These are phyloP conservation scores for Nasonia giraulti DNA, from an alignment of 1,140 invertebrate species.

Conservation along the genomic window DNA sequence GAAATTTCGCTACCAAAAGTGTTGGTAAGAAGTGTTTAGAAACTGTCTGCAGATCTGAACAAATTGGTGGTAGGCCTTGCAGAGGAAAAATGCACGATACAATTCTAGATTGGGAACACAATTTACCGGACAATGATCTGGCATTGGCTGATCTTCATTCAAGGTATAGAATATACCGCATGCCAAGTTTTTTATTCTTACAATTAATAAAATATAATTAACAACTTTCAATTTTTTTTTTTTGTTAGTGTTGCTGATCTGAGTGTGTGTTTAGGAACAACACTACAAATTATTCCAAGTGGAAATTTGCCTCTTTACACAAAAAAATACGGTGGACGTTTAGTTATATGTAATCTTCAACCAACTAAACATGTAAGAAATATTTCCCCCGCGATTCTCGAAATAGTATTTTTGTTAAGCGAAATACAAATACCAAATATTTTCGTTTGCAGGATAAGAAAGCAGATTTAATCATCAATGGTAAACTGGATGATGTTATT, in stretches of 20 bases:
- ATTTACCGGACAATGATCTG: constrained; percentile 92
- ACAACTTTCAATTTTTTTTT: constrained; percentile 24
- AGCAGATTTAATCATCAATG: constrained; percentile 91
- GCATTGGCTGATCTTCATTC: constrained; percentile 91
- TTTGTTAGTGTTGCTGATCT: constrained; percentile 88
- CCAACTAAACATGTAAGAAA: constrained; percentile 93
- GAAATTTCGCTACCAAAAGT: constrained; percentile 85
- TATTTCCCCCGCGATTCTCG: background rate
- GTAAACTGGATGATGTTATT: constrained; percentile 92
- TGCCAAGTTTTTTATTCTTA: background rate
- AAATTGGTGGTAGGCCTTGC: constrained; percentile 81
- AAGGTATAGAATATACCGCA: constrained; percentile 76
- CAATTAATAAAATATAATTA: background rate
- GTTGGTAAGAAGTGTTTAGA: constrained; percentile 94
- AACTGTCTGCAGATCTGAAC: constrained; percentile 81
- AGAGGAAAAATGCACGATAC: constrained; percentile 92
- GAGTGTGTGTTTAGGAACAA: constrained; percentile 95
- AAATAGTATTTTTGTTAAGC: background rate
- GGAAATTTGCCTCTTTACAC: constrained; percentile 93
- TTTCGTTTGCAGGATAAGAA: constrained; percentile 86
- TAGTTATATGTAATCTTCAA: constrained; percentile 97
- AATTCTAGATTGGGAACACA: constrained; percentile 98
- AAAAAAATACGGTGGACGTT: constrained; percentile 90
- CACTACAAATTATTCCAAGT: constrained; percentile 97
- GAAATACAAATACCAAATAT: constrained; percentile 19